phyloP scores from a whole-genome alignment of 1,140 invertebrate genomes.

The Tachypleus tridentatus region DNA sequence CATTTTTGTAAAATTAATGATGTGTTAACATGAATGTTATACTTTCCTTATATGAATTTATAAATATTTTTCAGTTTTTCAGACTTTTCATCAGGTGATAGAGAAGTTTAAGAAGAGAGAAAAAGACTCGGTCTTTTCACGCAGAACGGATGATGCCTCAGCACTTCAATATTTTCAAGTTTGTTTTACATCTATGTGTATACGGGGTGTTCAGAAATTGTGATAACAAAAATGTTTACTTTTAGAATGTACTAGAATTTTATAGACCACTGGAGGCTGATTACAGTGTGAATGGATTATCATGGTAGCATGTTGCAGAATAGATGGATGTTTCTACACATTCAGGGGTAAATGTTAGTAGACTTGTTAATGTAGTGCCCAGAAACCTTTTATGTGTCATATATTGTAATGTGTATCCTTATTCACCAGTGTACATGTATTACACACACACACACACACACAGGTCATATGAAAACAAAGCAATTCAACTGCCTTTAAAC shows the following conservation, averaged over 20 bases:
- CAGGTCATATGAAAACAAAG: no score
- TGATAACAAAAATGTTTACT: no score
- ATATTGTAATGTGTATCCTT: no score
- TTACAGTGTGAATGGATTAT: no score
- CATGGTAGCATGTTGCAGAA: background rate
- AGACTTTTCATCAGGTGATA: conserved; percentile 14
- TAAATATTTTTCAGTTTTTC: conserved; percentile 9
- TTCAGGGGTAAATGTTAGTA: conserved; percentile 4
- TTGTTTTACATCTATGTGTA: no score
- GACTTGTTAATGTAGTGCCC: conserved; percentile 1
- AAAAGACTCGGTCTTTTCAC: conserved; percentile 68
- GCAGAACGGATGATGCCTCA: conserved; percentile 91
- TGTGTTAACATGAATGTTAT: background rate
- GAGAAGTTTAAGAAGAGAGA: conserved; percentile 22
- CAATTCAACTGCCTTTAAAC: no score
- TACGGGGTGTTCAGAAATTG: no score
- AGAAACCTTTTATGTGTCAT: no score
- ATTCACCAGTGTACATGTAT: no score
- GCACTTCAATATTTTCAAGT: conserved; percentile 87
- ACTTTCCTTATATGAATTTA: conserved; percentile 1
- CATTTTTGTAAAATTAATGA: conserved; percentile 1
- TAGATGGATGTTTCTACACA: conserved; percentile 1
- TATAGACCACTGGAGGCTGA: conserved; percentile 8
- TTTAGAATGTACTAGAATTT: no score
- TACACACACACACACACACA: no score